Conservation (phyloP, 2,888 invertebrate genomes). For the Holacanthella duospinosa region DNA sequence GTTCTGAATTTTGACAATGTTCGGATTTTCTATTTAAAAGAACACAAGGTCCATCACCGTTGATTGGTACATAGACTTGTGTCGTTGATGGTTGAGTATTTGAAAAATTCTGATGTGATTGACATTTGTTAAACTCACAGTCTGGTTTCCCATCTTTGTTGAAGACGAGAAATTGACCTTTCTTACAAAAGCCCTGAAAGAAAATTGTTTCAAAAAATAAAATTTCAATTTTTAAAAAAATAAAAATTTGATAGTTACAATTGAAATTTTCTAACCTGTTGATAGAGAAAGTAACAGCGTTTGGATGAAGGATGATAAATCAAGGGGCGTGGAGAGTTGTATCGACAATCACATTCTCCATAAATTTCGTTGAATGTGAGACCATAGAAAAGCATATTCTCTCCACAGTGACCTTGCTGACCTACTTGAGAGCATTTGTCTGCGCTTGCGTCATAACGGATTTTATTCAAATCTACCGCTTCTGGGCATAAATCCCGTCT, state of each 20-base stretch:
- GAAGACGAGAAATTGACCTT: background rate
- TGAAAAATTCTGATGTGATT: background rate
- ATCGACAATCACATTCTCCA: background rate
- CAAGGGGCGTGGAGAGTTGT: background rate
- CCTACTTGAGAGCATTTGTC: background rate
- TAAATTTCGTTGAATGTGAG: background rate
- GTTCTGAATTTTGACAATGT: background rate
- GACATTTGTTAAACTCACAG: background rate
- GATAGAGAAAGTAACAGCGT: background rate
- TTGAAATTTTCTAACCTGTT: background rate
- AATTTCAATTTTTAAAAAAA: background rate
- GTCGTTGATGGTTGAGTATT: background rate
- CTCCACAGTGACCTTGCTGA: background rate
- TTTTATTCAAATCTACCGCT: background rate
- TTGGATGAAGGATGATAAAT: background rate
- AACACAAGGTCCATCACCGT: background rate
- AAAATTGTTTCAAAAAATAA: background rate
- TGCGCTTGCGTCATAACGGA: background rate
- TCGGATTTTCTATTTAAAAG: background rate
- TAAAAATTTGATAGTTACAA: no score
- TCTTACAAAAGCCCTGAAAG: background rate
- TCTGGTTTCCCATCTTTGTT: background rate
- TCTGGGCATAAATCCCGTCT: background rate
- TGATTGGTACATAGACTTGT: background rate
- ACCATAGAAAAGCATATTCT: conserved; percentile 1